Evolutionary conservation across 2,113 vertebrate species (phyloP), one percentile per base, ranked within the genome.

Genomic region (Anhinga anhinga): DNA sequence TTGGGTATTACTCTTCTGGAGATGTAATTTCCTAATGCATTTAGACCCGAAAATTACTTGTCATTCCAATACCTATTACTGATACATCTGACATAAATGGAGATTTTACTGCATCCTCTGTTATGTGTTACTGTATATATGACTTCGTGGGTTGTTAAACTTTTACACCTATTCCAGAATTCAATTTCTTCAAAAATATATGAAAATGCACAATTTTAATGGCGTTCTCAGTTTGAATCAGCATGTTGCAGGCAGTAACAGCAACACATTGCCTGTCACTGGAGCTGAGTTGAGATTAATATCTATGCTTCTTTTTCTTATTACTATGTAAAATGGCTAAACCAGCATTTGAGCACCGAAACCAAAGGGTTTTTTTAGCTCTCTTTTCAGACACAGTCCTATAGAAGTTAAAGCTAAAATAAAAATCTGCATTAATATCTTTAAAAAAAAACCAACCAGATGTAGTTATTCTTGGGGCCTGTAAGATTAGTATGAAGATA

Each of bases 111-210:
- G 59, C 44, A 93, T 94, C 83, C 36, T 74, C 71, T 95, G n/a
- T 34, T 62, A 47, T 47, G 11, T 45, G 27, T 81, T 82, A 62
- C 32, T 36, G 15, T 81, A 15, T 34, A 78, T 49, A 8, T 47
- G 94, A 88, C 42, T 69, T 79, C 3, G 25, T 23, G 42, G 32
- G 45, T 92, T 95, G 44, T 92, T 92, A 96, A 95, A 95, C 34
- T 79, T 95, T 52, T 95, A 67, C 49, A 88, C 79, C 78, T 96
- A 53, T 70, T 88, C 47, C 83, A 92, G 84, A 95, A 95, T 96
- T 89, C 53, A 90, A 78, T 95, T 94, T 92, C 34, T 77, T 79
- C 42, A 58, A 94, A 44, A 23, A 70, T 72, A 95, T 40, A 88
- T 56, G 72, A 80, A 84, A 86, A 82, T 55, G 45, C 56, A 61